A percentile compares a stretch with the other conserved stretches of the same genome.
Evolutionary conservation across 2,113 vertebrate species (phyloP).

Genomic region (Copsychus sechellarum): DNA sequence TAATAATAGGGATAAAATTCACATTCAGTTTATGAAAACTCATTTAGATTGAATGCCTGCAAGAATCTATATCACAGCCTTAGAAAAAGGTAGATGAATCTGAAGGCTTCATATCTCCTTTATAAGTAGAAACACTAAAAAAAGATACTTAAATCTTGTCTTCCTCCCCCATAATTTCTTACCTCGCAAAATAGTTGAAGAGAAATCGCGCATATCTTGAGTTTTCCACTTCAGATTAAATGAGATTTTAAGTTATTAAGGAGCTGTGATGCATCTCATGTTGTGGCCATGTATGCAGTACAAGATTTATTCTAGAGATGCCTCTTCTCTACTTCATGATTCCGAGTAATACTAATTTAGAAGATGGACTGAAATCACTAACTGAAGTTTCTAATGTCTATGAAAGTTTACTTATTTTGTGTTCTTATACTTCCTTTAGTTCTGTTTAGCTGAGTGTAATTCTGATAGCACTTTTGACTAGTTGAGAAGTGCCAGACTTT

Average conservation of each 20-base stretch:
- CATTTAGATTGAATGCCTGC: neutral
- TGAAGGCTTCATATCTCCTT: neutral
- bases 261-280: neutral
- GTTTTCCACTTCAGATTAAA: neutral
- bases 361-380: neutral
- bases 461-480: neutral
- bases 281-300: neutral
- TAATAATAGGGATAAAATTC: neutral
- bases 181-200: neutral
- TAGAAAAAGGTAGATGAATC: neutral
- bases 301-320: neutral
- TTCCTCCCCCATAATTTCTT: fast-evolving
- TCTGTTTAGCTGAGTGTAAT: neutral
- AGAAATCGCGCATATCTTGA: neutral
- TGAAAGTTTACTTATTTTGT: neutral
- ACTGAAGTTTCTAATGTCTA: neutral
- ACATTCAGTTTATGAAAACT: neutral
- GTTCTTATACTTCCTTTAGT: neutral
- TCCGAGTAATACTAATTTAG: neutral
- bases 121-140: neutral
- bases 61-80: neutral
- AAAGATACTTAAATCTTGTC: neutral
- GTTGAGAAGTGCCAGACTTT: neutral
- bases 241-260: neutral
- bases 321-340: neutral